A percentile compares a stretch with the other conserved stretches of the same genome.
Conservation (phyloP, 2,797 vertebrate species). For the Apogon hyalosoma region DNA sequence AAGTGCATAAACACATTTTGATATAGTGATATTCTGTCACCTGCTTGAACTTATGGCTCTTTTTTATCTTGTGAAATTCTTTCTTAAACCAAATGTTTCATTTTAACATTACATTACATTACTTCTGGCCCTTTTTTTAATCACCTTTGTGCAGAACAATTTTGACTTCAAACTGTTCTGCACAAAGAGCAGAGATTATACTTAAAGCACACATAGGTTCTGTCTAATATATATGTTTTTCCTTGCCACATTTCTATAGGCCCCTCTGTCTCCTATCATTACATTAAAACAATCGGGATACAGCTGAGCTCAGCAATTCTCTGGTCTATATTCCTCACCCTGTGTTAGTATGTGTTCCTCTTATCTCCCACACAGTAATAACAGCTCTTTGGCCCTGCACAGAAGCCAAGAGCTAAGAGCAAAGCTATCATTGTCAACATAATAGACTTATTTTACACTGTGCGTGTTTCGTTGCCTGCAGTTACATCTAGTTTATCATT, state of each 20-base stretch:
- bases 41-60: too few relatives aligned
- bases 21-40: too few relatives aligned
- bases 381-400: constrained; percentile 51
- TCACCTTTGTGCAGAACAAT: background rate
- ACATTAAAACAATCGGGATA: constrained; percentile 27
- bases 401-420: constrained; percentile 53
- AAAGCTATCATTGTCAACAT: constrained; percentile 48
- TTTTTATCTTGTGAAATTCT: too few relatives aligned
- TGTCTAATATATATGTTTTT: background rate
- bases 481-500: constrained; percentile 46
- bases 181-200: background rate
- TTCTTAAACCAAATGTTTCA: too few relatives aligned
- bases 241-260: background rate
- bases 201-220: too few relatives aligned
- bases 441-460: constrained; percentile 44
- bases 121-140: too few relatives aligned
- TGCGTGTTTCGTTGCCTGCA: constrained; percentile 15
- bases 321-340: constrained; percentile 7
- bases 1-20: too few relatives aligned
- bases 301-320: constrained; percentile 33
- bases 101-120: too few relatives aligned
- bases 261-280: background rate
- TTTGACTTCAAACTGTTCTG: too few relatives aligned
- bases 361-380: constrained; percentile 61
- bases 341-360: constrained; percentile 26